Evolutionary conservation across 2,113 vertebrate genomes (phyloP).

Genomic region (Eurypyga helias): DNA sequence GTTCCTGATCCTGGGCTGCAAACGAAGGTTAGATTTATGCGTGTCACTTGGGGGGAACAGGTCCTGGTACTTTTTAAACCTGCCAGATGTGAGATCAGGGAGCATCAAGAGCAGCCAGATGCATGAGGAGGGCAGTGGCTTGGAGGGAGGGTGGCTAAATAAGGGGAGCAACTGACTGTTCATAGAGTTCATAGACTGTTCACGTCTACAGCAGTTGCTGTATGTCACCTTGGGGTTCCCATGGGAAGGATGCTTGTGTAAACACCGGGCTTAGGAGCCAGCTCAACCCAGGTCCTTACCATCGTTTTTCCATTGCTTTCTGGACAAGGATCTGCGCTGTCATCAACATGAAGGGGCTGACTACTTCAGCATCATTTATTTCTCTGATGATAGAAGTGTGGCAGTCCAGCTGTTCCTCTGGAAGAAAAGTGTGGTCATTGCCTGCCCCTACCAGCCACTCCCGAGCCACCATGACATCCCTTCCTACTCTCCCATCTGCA

Average conservation of each 20-base stretch:
- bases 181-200: too few relatives aligned
- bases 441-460: background rate
- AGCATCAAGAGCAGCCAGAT: background rate
- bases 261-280: background rate
- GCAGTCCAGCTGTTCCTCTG: constrained; percentile 70
- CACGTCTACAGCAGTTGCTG: background rate
- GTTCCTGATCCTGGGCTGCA: background rate
- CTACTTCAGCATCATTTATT: background rate
- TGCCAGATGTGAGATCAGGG: background rate
- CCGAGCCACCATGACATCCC: background rate
- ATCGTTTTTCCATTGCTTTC: constrained; percentile 58
- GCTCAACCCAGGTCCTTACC: constrained; percentile 20
- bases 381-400: constrained; percentile 32
- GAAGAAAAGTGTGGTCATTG: background rate
- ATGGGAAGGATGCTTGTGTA: background rate
- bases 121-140: background rate
- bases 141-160: background rate
- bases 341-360: constrained; percentile 23
- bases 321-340: constrained; percentile 45
- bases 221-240: background rate
- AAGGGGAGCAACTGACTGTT: background rate
- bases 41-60: background rate
- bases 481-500: background rate
- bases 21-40: accelerated
- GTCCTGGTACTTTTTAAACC: constrained; percentile 67